Evolutionary conservation across 1,140 invertebrate genomes (phyloP).

Genomic region (Cotesia chilonis): DNA sequence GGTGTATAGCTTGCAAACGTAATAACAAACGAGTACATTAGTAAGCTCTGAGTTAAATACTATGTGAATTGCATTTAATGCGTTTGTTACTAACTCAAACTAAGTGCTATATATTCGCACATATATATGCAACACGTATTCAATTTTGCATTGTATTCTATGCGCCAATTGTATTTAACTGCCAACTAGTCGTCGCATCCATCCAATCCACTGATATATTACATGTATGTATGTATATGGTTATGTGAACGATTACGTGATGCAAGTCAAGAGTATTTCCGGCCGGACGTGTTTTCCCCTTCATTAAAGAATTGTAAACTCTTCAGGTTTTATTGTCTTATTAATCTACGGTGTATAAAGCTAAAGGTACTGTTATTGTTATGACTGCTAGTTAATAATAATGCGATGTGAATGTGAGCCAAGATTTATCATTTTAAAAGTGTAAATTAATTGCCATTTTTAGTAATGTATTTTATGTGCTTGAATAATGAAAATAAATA

Average conservation of each 20-base stretch:
- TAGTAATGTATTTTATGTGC: too few relatives aligned
- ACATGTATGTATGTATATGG: slow-evolving; percentile 19
- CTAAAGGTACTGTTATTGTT: too few relatives aligned
- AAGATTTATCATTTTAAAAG: too few relatives aligned
- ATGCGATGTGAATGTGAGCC: too few relatives aligned
- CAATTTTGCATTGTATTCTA: slow-evolving; percentile 10
- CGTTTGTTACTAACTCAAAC: slow-evolving; percentile 25
- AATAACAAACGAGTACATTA: slow-evolving; percentile 33
- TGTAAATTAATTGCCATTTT: too few relatives aligned
- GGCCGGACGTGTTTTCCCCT: slow-evolving; percentile 37
- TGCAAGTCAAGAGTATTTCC: slow-evolving; percentile 48
- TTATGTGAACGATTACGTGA: slow-evolving; percentile 39
- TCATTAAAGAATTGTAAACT: slow-evolving; percentile 31
- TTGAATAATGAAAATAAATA: too few relatives aligned
- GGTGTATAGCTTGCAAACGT: background rate
- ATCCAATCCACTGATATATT: slow-evolving; percentile 21
- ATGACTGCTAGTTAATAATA: too few relatives aligned
- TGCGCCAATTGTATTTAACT: slow-evolving; percentile 27
- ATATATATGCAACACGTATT: slow-evolving; percentile 7
- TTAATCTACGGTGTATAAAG: background rate
- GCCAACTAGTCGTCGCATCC: slow-evolving; percentile 8
- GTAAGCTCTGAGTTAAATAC: slow-evolving; percentile 16
- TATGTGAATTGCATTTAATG: background rate
- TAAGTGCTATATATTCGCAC: too few relatives aligned
- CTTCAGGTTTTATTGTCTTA: slow-evolving; percentile 4